Base-by-base conservation (phyloP, 2,113 vertebrate species). In the Pao palembangensis region DNA sequence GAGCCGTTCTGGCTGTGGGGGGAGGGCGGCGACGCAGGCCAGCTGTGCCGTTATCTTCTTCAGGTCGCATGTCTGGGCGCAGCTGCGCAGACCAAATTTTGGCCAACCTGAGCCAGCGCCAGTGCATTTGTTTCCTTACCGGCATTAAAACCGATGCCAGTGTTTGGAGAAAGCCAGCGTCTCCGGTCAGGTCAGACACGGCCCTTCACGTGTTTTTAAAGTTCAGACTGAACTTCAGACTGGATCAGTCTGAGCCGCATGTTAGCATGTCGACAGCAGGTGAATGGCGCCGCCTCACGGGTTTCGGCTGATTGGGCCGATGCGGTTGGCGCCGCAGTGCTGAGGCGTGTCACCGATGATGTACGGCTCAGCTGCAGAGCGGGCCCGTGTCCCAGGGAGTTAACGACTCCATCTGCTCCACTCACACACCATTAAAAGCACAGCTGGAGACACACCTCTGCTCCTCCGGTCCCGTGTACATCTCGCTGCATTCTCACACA, bases 361-460 rank as follows among this genome's bases (percentile, higher is more conserved):
- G 69, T 67, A 80, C 69, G 67, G 58, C 31, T 48, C 60, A 58
- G 65, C 64, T 49, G 76, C 66, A 48, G 75, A 55, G 61, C 60
- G 74, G 66, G 75, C 75, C 25, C 57, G 59, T 77, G 76, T 68
- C 76, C 78, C 72, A 51, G 76, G 64, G 71, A 85, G 75, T 55
- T 75, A 83, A 80, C 71, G 75, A 80, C 79, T 79, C 84, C 80
- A 86, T 88, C 86, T 86, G 86, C 79, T 78, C 51, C 1, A n/a
- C 77, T 82, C 80, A 72, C 71, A 82, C 79, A 57, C 71, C 84
- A 88, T 86, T 82, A 86, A 75, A 81, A 82, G 62, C 82, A 78
- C 86, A 88, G 86, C 84, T 86, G 80, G 86, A 88, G 66, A 78
- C 60, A 57, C 76, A 82, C 82, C 82, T 85, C 73, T 69, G 69